Percentiles rank a stretch among this genome's conserved stretches.
Conservation (phyloP, 30 jellyfish, hydroid and myxozoan genomes). For the Cassiopea andromeda region DNA sequence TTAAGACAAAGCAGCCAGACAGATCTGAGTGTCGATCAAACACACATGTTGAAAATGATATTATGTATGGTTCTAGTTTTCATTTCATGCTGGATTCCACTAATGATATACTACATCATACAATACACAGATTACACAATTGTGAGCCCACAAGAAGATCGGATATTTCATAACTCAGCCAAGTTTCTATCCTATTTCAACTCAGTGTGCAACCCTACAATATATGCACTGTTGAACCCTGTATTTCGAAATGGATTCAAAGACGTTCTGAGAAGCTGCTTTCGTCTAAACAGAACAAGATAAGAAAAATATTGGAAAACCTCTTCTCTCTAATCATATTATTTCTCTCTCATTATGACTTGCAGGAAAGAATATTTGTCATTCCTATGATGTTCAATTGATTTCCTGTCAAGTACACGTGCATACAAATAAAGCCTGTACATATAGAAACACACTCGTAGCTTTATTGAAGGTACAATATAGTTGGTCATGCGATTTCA, state of each 20-base stretch:
- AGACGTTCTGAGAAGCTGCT: background rate
- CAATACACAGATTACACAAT: background rate
- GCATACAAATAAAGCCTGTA: too few relatives aligned
- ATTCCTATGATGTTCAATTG: too few relatives aligned
- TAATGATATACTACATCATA: background rate
- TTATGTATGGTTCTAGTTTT: background rate
- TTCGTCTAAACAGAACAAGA: background rate
- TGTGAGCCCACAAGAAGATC: background rate
- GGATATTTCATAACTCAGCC: background rate
- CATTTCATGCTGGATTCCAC: background rate
- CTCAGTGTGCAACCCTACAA: background rate
- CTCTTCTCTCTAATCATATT: background rate
- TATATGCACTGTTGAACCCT: constrained; percentile 6
- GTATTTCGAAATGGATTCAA: background rate
- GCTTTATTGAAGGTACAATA: too few relatives aligned
- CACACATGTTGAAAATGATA: background rate
- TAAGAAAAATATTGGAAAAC: background rate
- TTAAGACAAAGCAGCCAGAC: background rate
- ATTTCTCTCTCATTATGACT: background rate
- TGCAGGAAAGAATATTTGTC: too few relatives aligned
- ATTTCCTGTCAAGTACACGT: too few relatives aligned
- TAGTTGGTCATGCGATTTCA: too few relatives aligned
- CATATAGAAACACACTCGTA: too few relatives aligned
- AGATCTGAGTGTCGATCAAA: background rate
- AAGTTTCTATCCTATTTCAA: constrained; percentile 5